phyloP scores from a whole-genome alignment of 2,797 vertebrate species.

The Girardinus metallicus region DNA sequence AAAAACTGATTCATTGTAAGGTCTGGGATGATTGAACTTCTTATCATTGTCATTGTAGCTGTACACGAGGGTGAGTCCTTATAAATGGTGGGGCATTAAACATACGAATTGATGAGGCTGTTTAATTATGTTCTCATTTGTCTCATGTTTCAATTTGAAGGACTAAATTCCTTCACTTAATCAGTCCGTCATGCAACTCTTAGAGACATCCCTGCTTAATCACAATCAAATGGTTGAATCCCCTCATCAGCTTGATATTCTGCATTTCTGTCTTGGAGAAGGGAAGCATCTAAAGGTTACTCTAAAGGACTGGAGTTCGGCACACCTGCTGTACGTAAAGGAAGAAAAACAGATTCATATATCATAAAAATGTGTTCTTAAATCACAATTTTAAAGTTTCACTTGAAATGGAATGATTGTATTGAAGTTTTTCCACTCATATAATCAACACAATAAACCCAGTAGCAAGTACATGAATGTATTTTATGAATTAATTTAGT shows the following conservation, averaged over 20 bases:
- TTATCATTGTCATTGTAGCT: neutral
- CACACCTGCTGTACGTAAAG: neutral
- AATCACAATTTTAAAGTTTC: neutral
- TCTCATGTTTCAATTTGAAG: neutral
- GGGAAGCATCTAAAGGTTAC: neutral
- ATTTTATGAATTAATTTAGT: neutral
- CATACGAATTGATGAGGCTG: neutral
- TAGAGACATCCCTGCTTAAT: neutral
- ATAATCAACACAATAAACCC: neutral
- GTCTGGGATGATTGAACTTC: neutral
- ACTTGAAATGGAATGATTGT: neutral
- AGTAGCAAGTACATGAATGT: neutral
- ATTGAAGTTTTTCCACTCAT: neutral
- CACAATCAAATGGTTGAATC: neutral
- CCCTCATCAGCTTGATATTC: neutral
- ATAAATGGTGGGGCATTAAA: neutral
- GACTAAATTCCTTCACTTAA: neutral
- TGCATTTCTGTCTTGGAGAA: neutral
- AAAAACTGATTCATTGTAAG: constrained; percentile 16
- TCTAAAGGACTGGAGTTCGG: neutral
- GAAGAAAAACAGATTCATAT: neutral
- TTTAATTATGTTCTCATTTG: neutral
- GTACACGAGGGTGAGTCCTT: neutral
- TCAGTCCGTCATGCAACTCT: neutral
- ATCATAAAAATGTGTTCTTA: neutral